Conservation (phyloP, 2,113 vertebrate species). For the Pygoscelis adeliae region DNA sequence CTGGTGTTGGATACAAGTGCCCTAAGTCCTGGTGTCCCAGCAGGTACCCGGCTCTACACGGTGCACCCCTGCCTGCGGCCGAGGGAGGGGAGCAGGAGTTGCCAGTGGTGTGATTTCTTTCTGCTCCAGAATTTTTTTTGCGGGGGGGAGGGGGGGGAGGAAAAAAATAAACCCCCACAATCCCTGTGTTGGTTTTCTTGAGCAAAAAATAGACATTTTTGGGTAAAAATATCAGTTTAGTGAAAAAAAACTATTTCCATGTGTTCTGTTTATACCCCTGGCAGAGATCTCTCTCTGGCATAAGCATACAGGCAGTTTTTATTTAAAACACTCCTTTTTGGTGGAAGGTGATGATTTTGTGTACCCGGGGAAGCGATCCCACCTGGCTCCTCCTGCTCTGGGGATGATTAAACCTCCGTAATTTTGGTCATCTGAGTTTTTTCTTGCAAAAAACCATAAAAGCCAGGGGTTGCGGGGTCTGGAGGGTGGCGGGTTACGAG, state of each 20-base stretch:
- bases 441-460: too few species aligned
- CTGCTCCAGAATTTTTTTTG: background rate
- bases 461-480: too few species aligned
- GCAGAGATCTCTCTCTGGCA: background rate
- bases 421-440: background rate
- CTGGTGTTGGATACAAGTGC: background rate
- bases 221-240: background rate
- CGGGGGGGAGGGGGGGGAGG: too few species aligned
- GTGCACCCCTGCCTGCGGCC: background rate
- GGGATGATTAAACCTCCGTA: background rate
- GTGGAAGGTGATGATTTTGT: background rate
- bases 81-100: background rate
- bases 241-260: background rate
- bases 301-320: background rate
- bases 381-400: background rate
- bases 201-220: fast-evolving
- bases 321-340: background rate
- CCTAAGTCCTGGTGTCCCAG: background rate
- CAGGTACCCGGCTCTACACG: background rate
- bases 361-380: background rate
- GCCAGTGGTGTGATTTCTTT: background rate
- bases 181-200: background rate
- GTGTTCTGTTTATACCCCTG: background rate
- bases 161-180: background rate
- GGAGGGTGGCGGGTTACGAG: background rate